phyloP scores from a whole-genome alignment of 2,888 invertebrate genomes.

The Dolichopus griseipennis region DNA sequence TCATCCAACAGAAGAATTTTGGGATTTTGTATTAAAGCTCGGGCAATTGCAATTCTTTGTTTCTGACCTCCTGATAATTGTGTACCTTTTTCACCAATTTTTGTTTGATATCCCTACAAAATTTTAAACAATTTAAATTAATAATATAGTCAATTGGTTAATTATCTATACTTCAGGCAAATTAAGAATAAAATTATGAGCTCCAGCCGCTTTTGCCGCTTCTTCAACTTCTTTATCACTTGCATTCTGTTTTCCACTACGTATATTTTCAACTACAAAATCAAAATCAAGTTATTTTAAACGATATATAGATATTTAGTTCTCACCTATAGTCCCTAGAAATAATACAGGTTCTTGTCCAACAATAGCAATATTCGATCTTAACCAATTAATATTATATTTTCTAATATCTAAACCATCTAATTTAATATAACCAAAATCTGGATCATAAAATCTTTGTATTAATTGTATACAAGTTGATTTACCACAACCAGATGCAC shows the following conservation, averaged over 20 bases:
- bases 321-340: conserved; percentile 56
- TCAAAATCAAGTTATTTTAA: background rate
- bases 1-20: conserved; percentile 69
- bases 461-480: conserved; percentile 70
- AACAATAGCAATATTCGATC: conserved; percentile 74
- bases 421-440: conserved; percentile 47
- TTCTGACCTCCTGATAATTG: conserved; percentile 79
- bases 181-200: conserved; percentile 65
- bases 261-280: conserved; percentile 48
- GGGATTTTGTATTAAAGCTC: conserved; percentile 69
- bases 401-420: conserved; percentile 57
- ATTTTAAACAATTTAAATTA: background rate
- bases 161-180: conserved; percentile 60
- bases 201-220: conserved; percentile 66
- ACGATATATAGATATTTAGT: background rate
- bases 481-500: conserved; percentile 71
- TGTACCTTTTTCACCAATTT: conserved; percentile 70
- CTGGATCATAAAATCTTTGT: conserved; percentile 66
- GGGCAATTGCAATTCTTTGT: conserved; percentile 75
- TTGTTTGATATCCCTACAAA: conserved; percentile 61
- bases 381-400: conserved; percentile 59
- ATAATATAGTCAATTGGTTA: conserved; percentile 13
- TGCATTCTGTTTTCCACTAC: conserved; percentile 63
- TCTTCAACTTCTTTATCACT: conserved; percentile 60
- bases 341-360: conserved; percentile 85